These are phyloP conservation scores for Pogonomyrmex barbatus DNA, from an alignment of 1,140 invertebrate genomes.

Conservation along the genomic window DNA sequence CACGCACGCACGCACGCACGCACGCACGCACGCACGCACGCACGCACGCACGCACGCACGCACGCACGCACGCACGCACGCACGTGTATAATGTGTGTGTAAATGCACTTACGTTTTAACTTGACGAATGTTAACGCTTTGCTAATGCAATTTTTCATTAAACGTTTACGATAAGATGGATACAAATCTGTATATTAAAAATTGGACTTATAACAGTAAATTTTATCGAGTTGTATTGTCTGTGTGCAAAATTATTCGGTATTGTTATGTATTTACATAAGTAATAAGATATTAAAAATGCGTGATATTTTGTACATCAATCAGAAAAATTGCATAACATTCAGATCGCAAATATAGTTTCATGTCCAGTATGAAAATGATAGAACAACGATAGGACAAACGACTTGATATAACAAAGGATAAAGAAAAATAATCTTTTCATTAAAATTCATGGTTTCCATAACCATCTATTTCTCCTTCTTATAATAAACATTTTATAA, in stretches of 20 bases:
- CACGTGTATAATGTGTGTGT: slow-evolving; percentile 39
- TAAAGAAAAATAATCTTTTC: slow-evolving; percentile 11
- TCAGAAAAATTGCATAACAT: slow-evolving; percentile 51
- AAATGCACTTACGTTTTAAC: slow-evolving; percentile 58
- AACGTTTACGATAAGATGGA: background rate
- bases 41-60: too few species aligned
- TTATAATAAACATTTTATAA: slow-evolving; percentile 6
- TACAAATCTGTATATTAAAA: slow-evolving; percentile 21
- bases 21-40: too few species aligned
- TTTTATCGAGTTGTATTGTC: background rate
- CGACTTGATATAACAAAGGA: background rate
- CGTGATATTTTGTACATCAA: background rate
- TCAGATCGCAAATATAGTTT: slow-evolving; percentile 42
- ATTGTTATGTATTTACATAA: background rate
- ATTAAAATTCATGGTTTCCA: background rate
- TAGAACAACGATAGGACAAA: background rate
- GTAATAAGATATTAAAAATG: background rate
- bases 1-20: too few species aligned
- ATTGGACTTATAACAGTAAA: background rate
- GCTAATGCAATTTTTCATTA: slow-evolving; percentile 67
- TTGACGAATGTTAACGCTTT: slow-evolving; percentile 48
- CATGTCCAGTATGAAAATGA: slow-evolving; percentile 6
- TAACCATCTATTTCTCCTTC: background rate
- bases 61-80: too few species aligned
- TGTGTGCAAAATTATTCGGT: background rate